Evolutionary conservation across 1,140 invertebrate species (phyloP), one percentile per base, ranked within the genome.

Genomic region (Nilaparvata lugens): DNA sequence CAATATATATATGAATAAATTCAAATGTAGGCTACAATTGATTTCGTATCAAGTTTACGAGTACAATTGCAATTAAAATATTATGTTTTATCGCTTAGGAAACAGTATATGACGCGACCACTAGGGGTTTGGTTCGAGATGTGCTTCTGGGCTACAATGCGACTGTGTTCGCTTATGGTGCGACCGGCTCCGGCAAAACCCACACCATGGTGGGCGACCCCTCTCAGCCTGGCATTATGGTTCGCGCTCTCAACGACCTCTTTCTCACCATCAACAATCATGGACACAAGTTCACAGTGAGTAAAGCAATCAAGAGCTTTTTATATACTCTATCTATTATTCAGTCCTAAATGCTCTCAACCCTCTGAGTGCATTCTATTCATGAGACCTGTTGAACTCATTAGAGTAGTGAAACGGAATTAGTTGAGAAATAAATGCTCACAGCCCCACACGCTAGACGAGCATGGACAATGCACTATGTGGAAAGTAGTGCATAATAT

Each of bases 111-210:
- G 83, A 86, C 58, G 81, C 83, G 1, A 87, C 87, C 0, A 91
- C 81, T 61, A 91, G 89, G 66, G 83, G 88, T 1, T 76, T 97
- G 1, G 87, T 98, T 7, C 81, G 87, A 35, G 91, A 96, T 72
- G 93, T 97, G 0, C 74, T 98, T 0, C 79, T 81, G 51, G 96
- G 95, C 5, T 97, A 94, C 69, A 98, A 97, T 70, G 94, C 90
- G 0, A 95, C 94, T 0, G 92, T 97, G 0, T 97, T 98, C 75
- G 95, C 95, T 2, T 98, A 98, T 71, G 95, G 93, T n/a, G 89
- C 93, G 0, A 96, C 93, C 16, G 91, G 92, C 0, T 86, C 91
- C 21, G 92, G 92, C 11, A 96, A 95, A 75, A 95, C 93, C 0
- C 84, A 92, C 70, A 95, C 93, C 2, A 95, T 94, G 91, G 85